Evolutionary conservation across 2,888 invertebrate genomes (phyloP).

Genomic region (Fissipunctia ypsillon): DNA sequence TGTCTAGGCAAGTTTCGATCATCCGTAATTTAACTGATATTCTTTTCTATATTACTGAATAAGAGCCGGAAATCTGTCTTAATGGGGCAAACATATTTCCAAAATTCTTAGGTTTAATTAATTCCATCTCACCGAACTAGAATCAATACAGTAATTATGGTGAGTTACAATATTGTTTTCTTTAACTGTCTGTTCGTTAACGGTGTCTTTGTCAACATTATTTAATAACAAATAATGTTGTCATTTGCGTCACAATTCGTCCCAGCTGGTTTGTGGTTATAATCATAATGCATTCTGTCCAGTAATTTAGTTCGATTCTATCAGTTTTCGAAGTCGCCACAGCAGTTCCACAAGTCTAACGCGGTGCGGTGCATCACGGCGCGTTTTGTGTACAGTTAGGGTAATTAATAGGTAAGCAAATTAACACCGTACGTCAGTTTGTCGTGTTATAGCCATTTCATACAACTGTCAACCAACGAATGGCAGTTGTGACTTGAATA

Average conservation of each 20-base stretch:
- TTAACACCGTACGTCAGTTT: background rate
- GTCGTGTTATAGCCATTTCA: background rate
- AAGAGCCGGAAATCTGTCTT: background rate
- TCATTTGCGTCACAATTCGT: background rate
- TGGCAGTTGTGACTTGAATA: background rate
- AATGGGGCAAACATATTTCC: no score
- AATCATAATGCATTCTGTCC: background rate
- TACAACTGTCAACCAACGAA: background rate
- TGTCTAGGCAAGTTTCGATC: background rate
- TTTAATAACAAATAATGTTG: background rate
- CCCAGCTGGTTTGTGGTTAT: background rate
- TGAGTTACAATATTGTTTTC: background rate
- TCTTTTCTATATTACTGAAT: background rate
- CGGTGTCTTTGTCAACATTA: no score
- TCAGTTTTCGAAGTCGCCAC: background rate
- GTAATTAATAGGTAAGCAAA: background rate
- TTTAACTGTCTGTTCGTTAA: background rate
- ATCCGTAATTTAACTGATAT: background rate
- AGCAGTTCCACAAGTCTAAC: background rate
- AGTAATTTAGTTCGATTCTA: background rate
- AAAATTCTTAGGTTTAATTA: no score
- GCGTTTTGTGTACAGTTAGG: background rate
- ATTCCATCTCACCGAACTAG: background rate
- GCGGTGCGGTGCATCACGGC: background rate
- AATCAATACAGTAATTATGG: background rate